phyloP scores from a whole-genome alignment of 2,888 invertebrate genomes.

The Tyria jacobaeae region DNA sequence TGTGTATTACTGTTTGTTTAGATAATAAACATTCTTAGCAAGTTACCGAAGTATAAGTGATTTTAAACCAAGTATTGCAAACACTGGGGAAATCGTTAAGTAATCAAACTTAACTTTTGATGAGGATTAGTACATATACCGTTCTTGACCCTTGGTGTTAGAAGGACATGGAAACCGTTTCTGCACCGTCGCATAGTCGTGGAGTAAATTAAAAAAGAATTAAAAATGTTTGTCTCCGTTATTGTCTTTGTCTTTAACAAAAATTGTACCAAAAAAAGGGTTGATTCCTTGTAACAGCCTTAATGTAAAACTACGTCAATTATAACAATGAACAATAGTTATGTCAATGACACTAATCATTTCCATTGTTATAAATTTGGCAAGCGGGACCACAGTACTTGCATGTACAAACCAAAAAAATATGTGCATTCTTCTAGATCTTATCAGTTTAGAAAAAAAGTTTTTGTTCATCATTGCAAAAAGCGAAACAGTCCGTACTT shows the following conservation, averaged over 20 bases:
- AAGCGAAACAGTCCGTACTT: conserved; percentile 16
- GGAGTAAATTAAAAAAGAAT: not conserved
- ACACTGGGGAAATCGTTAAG: not conserved
- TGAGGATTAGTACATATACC: too few species aligned
- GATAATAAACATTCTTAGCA: not conserved
- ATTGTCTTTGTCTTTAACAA: too few species aligned
- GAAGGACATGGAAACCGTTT: not conserved
- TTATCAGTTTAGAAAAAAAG: conserved; percentile 49
- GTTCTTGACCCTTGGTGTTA: too few species aligned
- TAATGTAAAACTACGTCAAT: conserved; percentile 50
- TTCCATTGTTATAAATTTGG: conserved; percentile 50
- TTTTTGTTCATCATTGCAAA: conserved; percentile 20
- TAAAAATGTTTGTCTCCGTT: too few species aligned
- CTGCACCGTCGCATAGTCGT: not conserved
- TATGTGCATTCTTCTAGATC: conserved; percentile 32
- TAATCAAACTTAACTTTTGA: too few species aligned
- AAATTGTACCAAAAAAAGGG: not conserved
- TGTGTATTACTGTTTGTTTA: not conserved
- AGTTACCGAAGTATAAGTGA: not conserved
- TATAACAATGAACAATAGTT: conserved; percentile 59
- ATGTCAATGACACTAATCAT: conserved; percentile 54
- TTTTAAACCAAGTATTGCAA: not conserved
- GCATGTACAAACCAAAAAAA: conserved; percentile 43
- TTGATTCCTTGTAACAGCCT: conserved; percentile 14
- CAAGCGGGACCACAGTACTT: conserved; percentile 31